phyloP scores from a whole-genome alignment of 2,797 vertebrate genomes.

The Crocodylus rhombifer region DNA sequence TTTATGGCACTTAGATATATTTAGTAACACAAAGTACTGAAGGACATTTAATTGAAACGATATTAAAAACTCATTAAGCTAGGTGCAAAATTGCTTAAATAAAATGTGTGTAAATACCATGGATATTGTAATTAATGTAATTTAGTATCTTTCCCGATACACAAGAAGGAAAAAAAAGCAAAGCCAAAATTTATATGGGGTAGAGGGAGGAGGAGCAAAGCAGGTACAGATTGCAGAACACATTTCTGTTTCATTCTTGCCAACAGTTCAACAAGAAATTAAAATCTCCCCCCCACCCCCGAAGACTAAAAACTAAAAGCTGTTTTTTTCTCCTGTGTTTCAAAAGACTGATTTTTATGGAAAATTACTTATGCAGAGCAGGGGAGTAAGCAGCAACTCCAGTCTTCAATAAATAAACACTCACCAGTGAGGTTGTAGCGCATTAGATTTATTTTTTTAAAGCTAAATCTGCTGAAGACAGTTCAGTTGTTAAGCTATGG shows the following conservation, averaged over 20 bases:
- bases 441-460: background rate
- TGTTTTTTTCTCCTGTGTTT: background rate
- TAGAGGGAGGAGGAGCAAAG: background rate
- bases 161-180: background rate
- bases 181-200: background rate
- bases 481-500: background rate
- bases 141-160: background rate
- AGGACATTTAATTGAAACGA: background rate
- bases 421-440: background rate
- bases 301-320: background rate
- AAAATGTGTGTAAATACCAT: background rate
- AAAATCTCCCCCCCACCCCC: background rate
- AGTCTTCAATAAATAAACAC: background rate
- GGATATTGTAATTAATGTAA: slow-evolving; percentile 15
- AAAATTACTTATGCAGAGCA: background rate
- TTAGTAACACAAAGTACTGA: background rate
- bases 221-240: background rate
- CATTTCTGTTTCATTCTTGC: background rate
- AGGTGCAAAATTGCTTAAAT: slow-evolving; percentile 7
- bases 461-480: background rate
- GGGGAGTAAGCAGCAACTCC: background rate
- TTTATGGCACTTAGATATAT: background rate
- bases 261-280: background rate
- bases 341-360: background rate
- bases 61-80: background rate